Conservation (phyloP, 1,140 invertebrate genomes). For the Micrasema longulum region DNA sequence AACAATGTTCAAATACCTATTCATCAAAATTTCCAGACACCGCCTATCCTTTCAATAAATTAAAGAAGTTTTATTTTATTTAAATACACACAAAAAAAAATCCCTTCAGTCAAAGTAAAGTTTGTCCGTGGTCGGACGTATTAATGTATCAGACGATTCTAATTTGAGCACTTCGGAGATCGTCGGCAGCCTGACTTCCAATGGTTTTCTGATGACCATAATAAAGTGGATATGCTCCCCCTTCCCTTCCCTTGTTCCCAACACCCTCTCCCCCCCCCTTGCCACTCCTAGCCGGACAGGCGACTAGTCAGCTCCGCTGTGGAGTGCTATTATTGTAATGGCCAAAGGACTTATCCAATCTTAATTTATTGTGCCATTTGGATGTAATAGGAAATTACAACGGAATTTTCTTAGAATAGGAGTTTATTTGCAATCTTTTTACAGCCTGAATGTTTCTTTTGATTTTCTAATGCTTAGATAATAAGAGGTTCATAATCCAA, state of each 20-base stretch:
- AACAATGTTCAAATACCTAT: too few relatives aligned
- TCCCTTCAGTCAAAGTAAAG: too few relatives aligned
- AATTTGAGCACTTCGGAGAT: not conserved
- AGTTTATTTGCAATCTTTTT: slow-evolving; percentile 29
- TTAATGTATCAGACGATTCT: not conserved
- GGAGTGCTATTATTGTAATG: slow-evolving; percentile 53
- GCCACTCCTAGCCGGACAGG: not conserved
- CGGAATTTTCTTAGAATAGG: slow-evolving; percentile 46
- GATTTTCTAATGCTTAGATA: too few relatives aligned
- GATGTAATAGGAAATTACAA: slow-evolving; percentile 49
- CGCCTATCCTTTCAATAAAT: too few relatives aligned
- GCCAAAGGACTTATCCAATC: slow-evolving; percentile 52
- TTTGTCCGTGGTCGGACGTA: too few relatives aligned
- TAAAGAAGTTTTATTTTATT: too few relatives aligned
- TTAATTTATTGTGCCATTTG: slow-evolving; percentile 53
- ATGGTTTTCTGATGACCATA: slow-evolving; percentile 21
- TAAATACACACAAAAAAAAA: too few relatives aligned
- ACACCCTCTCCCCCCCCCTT: not conserved
- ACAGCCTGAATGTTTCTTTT: slow-evolving; percentile 1
- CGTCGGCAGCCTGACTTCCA: not conserved
- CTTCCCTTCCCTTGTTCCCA: slow-evolving; percentile 15
- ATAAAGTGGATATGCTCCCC: slow-evolving; percentile 25
- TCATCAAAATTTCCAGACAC: too few relatives aligned
- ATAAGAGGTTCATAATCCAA: too few relatives aligned
- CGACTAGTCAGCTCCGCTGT: slow-evolving; percentile 21